Conservation (phyloP, 2,888 invertebrate genomes). For the Drosophila macrospina region DNA sequence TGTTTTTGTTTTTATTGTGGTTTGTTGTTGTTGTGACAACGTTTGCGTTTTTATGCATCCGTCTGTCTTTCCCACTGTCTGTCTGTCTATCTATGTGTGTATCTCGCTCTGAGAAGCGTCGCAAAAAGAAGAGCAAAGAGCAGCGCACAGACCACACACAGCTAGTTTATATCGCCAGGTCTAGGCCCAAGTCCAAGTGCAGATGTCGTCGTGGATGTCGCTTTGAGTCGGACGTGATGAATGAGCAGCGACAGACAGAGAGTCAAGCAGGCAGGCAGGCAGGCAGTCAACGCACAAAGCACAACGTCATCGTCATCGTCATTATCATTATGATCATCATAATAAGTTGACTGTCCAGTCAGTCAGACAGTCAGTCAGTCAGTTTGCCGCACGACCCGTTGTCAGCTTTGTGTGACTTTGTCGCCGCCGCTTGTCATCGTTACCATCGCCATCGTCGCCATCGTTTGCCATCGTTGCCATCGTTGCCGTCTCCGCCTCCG, state of each 20-base stretch:
- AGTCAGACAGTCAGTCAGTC: no score
- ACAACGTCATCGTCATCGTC: slow-evolving; percentile 42
- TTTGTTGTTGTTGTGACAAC: slow-evolving; percentile 59
- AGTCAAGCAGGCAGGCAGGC: slow-evolving; percentile 18
- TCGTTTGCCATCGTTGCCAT: slow-evolving; percentile 6
- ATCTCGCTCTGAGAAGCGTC: slow-evolving; percentile 9
- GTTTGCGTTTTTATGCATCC: slow-evolving; percentile 71
- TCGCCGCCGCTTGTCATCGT: slow-evolving; percentile 64
- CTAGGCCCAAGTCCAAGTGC: slow-evolving; percentile 44
- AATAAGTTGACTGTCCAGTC: slow-evolving; percentile 37
- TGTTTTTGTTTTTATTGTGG: slow-evolving; percentile 12
- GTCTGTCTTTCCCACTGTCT: slow-evolving; percentile 9
- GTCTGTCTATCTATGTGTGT: slow-evolving; percentile 6
- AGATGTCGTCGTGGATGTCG: slow-evolving; percentile 29
- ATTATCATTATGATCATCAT: slow-evolving; percentile 40
- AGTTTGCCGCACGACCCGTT: slow-evolving; percentile 42
- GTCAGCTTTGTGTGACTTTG: slow-evolving; percentile 77
- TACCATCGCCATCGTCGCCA: slow-evolving; percentile 24
- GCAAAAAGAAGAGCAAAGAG: slow-evolving; percentile 21
- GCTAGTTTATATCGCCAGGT: slow-evolving; percentile 27
- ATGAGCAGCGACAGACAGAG: slow-evolving; percentile 54
- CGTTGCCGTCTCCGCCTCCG: neutral
- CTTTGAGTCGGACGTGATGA: slow-evolving; percentile 66
- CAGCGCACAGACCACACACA: slow-evolving; percentile 49
- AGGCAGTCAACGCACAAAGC: slow-evolving; percentile 28